Base-by-base conservation (phyloP, 2,797 vertebrate species). In the Chaunax sp. region DNA sequence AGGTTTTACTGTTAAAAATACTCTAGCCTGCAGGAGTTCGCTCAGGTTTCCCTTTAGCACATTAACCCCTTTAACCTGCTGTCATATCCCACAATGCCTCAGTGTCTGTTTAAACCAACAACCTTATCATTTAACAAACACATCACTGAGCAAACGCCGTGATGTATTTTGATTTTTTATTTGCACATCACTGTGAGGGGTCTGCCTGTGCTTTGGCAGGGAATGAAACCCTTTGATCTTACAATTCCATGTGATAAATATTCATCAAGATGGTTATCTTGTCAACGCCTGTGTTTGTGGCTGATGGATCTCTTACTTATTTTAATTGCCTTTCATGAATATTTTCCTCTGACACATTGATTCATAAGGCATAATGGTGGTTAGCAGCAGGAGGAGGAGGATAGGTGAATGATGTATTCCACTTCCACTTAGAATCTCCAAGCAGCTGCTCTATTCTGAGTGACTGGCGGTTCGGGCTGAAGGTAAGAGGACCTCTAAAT, bases 311-410 rank as follows among this genome's bases (percentile, higher is more conserved):
- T 65, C 60, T 79, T 70, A 58, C 78, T 78, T 82, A 56, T 84
- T 83, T 81, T 84, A 83, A 90, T 87, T 83, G 77, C 75, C 70
- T 79, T 77, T 82, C 67, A 72, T 83, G 82, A 84, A 85, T 69
- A 66, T 79, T 78, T 81, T 59, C 49, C 45, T 53, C 44, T 52
- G 65, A 84, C 67, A 52, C 12, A 0, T 26, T 51, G 67, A 81
- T 77, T 79, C 64, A 58, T 60, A 37, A 25, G 54, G 18, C 14
- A 28, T 57, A 62, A 47, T 40, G 22, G 44, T 33, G 57, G 75
- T 70, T 43, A 75, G 64, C 61, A 77, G 75, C 44, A 54, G 73
- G 38, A 59, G 63, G 26, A 71, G 52, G 57, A 58, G 46, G 54
- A 23, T 77, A 83, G 60, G 60, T 66, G 72, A 52, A 51, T 82